Evolutionary conservation across 2,797 vertebrate species (phyloP), one percentile per base, ranked within the genome.

Genomic region (Sitta carolinensis): DNA sequence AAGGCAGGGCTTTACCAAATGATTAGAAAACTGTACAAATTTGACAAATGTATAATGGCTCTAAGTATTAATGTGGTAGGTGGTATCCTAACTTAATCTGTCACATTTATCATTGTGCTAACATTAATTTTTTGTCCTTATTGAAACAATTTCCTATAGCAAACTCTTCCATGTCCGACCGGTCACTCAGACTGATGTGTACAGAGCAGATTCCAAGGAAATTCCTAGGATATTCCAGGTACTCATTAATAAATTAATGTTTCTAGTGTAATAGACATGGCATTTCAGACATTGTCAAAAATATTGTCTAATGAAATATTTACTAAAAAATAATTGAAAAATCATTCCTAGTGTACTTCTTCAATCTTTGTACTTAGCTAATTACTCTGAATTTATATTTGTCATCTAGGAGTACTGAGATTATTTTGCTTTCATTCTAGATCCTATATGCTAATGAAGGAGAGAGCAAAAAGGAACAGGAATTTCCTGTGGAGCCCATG

Each of bases 211-310:
- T 90, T 96, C 98, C 96, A 98, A 97, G 98, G 99, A 99, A 97
- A 99, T 99, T 95, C 99, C 99, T 52, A 98, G 98, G 96, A 99
- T 99, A 98, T 99, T 99, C 96, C 99, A 99, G 99, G 99, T 99
- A 98, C 64, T 64, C 27, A n/a, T 54, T 61, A 87, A 68, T 67
- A 87, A 90, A 63, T 82, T 50, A 48, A 48, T 61, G 4, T 74
- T 91, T 94, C 36, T 67, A 54, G 2, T n/a, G 19, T 84, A 87
- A 89, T 18, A 84, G 68, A 32, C 23, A 5, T 18, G 12, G 13
- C 57, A 54, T 94, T 72, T 90, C 64, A 82, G 52, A 48, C 15
- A 11, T 52, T 59, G 58, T 78, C 21, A 87, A 75, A 92, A 64
- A n/a, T 27, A 55, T 5, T 79, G 8, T 85, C 58, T 81, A 84